Evolutionary conservation across 2,888 invertebrate species (phyloP), one percentile per base, ranked within the genome.

Genomic region (Lasiommata megera): DNA sequence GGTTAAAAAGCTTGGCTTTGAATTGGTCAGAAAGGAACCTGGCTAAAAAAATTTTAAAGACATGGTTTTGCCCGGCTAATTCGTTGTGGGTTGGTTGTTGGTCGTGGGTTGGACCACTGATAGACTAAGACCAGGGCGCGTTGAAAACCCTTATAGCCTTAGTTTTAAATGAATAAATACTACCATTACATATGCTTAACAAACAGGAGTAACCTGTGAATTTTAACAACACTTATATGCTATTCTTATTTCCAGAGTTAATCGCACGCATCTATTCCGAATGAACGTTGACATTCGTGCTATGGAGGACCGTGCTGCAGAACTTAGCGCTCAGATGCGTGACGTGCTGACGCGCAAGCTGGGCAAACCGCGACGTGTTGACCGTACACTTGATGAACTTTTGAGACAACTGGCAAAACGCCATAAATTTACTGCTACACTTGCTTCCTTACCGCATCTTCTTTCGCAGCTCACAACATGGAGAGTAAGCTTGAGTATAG

Each of bases 231-330:
- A n/a, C n/a, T n/a, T n/a, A n/a, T n/a, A n/a, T n/a, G n/a, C n/a
- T n/a, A n/a, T n/a, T n/a, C 23, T 23, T 23, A 12, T 54, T 56
- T 65, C 9, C 66, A 95, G 94, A 71, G 89, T 93, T 40, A 94
- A 94, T 72, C 92, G 93, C 61, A 91, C 92, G 0, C 95, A 96
- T 73, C 74, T 95, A 56, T 92, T 92, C 52, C 93, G 95, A 62
- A 94, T 96, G 93, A 93, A 93, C 74, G 84, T 93, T 0, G 95
- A 96, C 73, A 87, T 94, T 11, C 92, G 92, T 44, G 92, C 92
- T 47, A 96, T 96, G 95, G 88, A 92, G 7, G 79, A 80, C 0
- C 87, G 92, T 54, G 93, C 94, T 0, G 81, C 84, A 1, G 82
- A 84, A 7, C 72, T 95, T 3, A 92, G 94, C 54, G 90, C 90